These are phyloP conservation scores for Tadarida brasiliensis DNA, from an alignment of 2,797 vertebrate species.

Conservation along the genomic window DNA sequence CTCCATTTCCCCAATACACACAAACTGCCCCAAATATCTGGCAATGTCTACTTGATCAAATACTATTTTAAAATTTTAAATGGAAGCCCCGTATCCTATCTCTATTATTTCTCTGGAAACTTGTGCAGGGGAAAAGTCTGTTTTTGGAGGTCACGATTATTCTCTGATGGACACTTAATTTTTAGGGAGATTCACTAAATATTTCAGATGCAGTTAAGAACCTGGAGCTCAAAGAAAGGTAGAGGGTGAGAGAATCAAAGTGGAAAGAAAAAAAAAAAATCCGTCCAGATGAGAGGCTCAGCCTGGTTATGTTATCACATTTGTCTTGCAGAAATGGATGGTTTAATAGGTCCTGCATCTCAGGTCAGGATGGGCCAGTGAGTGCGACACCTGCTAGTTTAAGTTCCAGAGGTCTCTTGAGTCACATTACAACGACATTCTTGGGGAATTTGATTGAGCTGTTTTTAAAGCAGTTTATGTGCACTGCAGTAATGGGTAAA, in stretches of 20 bases:
- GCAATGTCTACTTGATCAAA: constrained; percentile 5
- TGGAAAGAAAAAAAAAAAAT: neutral
- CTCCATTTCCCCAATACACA: neutral
- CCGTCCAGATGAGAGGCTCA: neutral
- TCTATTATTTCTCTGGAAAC: constrained; percentile 7
- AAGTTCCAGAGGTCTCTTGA: constrained; percentile 67
- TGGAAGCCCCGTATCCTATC: neutral
- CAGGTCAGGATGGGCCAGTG: constrained; percentile 48
- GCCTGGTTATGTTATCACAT: neutral
- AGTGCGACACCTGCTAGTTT: constrained; percentile 67
- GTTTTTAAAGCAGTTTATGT: constrained; percentile 74
- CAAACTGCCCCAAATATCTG: neutral
- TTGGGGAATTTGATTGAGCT: constrained; percentile 66
- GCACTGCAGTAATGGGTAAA: constrained; percentile 69
- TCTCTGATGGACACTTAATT: constrained; percentile 29
- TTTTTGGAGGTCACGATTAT: neutral
- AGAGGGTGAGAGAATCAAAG: neutral
- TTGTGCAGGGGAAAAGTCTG: neutral
- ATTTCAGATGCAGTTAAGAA: constrained; percentile 18
- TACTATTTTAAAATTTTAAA: neutral
- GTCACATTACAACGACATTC: constrained; percentile 69
- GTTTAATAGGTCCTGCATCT: constrained; percentile 35
- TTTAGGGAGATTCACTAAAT: constrained; percentile 15
- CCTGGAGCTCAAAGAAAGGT: neutral
- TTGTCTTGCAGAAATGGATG: constrained; percentile 61